Conservation (phyloP, 1,140 invertebrate genomes). For the Acromyrmex charruanus region DNA sequence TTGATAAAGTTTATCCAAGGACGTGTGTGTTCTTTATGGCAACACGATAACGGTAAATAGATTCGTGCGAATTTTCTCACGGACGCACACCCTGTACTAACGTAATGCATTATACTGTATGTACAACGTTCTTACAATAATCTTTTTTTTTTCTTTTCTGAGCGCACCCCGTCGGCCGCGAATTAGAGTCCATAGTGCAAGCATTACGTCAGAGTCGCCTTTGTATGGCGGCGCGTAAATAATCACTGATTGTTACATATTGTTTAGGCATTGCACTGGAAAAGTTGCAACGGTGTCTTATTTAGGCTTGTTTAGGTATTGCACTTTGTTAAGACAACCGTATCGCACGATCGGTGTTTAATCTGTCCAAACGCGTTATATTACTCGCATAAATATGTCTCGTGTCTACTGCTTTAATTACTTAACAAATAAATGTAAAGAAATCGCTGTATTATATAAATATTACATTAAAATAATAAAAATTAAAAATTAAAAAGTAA, state of each 20-base stretch:
- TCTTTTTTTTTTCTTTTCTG: slow-evolving; percentile 47
- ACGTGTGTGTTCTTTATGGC: neutral
- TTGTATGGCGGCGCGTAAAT: slow-evolving; percentile 11
- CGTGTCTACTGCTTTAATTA: neutral
- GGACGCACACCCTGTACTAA: slow-evolving; percentile 69
- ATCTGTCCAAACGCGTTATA: slow-evolving; percentile 39
- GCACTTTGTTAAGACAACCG: slow-evolving; percentile 12
- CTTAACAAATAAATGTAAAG: slow-evolving; percentile 9
- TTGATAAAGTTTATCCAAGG: neutral
- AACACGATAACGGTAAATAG: slow-evolving; percentile 52
- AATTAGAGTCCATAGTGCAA: slow-evolving; percentile 44
- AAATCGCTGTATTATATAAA: neutral
- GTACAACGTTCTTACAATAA: slow-evolving; percentile 78
- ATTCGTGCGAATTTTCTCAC: slow-evolving; percentile 62
- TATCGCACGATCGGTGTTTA: neutral
- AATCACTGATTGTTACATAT: slow-evolving; percentile 35
- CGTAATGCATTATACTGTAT: slow-evolving; percentile 76
- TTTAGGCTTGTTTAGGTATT: slow-evolving; percentile 11
- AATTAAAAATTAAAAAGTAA: too few relatives aligned
- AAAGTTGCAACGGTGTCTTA: neutral
- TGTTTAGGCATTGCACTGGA: slow-evolving; percentile 35
- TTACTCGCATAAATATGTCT: neutral
- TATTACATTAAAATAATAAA: neutral
- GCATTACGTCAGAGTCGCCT: slow-evolving; percentile 26
- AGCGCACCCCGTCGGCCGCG: slow-evolving; percentile 63